Evolutionary conservation across 2,113 vertebrate species (phyloP), one percentile per base, ranked within the genome.

Genomic region (Lepus timidus): DNA sequence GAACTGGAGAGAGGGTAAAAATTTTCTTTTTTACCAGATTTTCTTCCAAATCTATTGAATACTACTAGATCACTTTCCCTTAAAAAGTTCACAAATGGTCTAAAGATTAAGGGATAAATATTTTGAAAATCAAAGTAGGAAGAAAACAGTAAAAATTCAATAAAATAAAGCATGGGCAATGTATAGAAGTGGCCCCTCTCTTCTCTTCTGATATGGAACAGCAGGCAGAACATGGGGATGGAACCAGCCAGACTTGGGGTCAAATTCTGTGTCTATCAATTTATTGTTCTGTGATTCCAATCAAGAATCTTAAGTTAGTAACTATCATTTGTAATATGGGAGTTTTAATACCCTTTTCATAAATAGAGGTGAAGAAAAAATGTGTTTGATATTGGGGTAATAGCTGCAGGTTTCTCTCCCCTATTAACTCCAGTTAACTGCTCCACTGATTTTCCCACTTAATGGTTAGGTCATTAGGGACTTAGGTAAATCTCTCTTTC

Each of bases 1-100:
- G 36, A 85, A 85, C n/a, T 29, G 20, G 7, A 9, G 10, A 61
- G 6, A 5, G 23, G 10, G 11, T 25, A 68, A 73, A 27, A 10
- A 31, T 33, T 70, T 61, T 86, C 76, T 64, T 75, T 14, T 68
- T 91, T 13, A 67, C 6, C 3, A 81, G 5, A 7, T 85, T 88
- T 96, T 88, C 84, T 39, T 62, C 6, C 68, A 73, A 51, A 64
- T 88, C 14, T 75, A 64, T 5, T 74, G 25, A 88, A 74, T 49
- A 75, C 31, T 87, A 79, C 68, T 81, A 8, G 19, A 20, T 58
- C n/a, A 75, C 33, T 91, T 92, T 79, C 23, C 61, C 13, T 64
- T 64, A 39, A 81, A 5, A 88, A 75, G 70, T 68, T 93, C 7
- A 55, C 67, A 68, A 87, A 78, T 76, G n/a, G 44, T 71, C 76